phyloP scores from a whole-genome alignment of 2,888 invertebrate genomes.

The Oxystoma pomonae region DNA sequence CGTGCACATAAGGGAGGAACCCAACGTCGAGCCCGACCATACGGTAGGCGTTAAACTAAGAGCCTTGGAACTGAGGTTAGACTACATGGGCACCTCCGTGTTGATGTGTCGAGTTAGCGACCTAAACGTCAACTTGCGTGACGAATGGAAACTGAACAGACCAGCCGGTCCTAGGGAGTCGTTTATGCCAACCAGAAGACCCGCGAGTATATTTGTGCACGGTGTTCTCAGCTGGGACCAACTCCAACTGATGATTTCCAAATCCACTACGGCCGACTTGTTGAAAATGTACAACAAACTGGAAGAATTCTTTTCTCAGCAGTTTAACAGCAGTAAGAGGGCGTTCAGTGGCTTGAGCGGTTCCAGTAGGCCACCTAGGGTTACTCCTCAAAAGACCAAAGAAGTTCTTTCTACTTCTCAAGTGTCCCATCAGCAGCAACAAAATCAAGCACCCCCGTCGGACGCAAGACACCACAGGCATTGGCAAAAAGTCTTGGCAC shows the following conservation, averaged over 20 bases:
- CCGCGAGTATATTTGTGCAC: conserved; percentile 75
- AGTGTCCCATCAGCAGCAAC: too few species aligned
- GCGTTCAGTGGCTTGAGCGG: conserved; percentile 60
- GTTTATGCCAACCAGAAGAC: conserved; percentile 64
- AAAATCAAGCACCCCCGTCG: conserved; percentile 14
- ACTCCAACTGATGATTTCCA: conserved; percentile 93
- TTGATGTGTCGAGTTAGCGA: conserved; percentile 86
- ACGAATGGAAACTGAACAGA: conserved; percentile 78
- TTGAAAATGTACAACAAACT: conserved; percentile 95
- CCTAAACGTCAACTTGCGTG: conserved; percentile 73
- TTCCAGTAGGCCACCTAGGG: conserved; percentile 36
- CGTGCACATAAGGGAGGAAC: conserved; percentile 86
- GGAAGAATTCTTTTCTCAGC: conserved; percentile 96
- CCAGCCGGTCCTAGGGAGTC: conserved; percentile 49
- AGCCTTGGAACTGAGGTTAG: conserved; percentile 85
- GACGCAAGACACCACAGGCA: conserved; percentile 58
- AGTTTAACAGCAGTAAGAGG: conserved; percentile 92
- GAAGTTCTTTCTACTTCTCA: background rate
- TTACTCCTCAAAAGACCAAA: conserved; percentile 41
- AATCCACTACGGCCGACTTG: conserved; percentile 94
- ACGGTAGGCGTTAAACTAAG: conserved; percentile 75
- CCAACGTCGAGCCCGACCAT: conserved; percentile 77
- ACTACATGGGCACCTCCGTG: conserved; percentile 98
- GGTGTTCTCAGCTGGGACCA: conserved; percentile 91
- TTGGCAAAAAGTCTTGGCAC: conserved; percentile 86